A percentile compares a stretch with the other conserved stretches of the same genome.
phyloP scores from a whole-genome alignment of 2,797 vertebrate species.

The Macroramphosus scolopax region DNA sequence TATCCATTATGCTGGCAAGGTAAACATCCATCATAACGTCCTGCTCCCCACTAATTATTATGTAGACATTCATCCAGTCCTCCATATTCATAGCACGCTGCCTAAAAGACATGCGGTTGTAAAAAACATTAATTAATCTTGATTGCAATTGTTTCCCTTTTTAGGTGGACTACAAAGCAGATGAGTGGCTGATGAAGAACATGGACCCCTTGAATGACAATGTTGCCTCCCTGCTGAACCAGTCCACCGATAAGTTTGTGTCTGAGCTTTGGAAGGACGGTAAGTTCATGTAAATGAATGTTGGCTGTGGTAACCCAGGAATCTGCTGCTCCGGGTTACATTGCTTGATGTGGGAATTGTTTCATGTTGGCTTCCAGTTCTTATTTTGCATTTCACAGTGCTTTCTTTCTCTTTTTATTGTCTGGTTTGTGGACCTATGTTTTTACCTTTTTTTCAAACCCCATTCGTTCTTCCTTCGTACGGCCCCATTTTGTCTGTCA shows the following conservation, averaged over 20 bases:
- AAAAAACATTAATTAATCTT: no score
- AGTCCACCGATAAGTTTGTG: conserved; percentile 95
- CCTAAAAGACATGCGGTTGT: no score
- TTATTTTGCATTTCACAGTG: conserved; percentile 46
- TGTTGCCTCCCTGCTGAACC: conserved; percentile 90
- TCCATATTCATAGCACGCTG: no score
- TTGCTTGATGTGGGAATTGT: conserved; percentile 8
- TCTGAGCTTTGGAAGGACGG: conserved; percentile 97
- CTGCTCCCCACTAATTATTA: no score
- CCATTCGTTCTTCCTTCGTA: conserved; percentile 44
- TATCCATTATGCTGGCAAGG: conserved; percentile 97
- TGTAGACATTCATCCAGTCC: no score
- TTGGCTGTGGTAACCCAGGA: neutral
- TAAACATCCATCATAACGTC: conserved; percentile 62
- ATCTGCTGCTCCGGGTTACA: neutral
- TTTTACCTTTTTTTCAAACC: conserved; percentile 52
- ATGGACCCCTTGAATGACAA: conserved; percentile 98
- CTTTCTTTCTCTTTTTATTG: conserved; percentile 50
- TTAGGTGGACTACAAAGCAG: conserved; percentile 97
- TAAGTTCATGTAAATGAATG: conserved; percentile 67
- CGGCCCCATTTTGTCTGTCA: conserved; percentile 48
- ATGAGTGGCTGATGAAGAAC: conserved; percentile 99
- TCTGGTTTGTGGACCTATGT: conserved; percentile 62
- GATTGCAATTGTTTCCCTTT: conserved; percentile 1
- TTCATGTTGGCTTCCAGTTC: conserved; percentile 22